Percentiles rank a stretch among this genome's conserved stretches.
Evolutionary conservation across 2,797 vertebrate species (phyloP).

Genomic region (Tolypeutes matacus): DNA sequence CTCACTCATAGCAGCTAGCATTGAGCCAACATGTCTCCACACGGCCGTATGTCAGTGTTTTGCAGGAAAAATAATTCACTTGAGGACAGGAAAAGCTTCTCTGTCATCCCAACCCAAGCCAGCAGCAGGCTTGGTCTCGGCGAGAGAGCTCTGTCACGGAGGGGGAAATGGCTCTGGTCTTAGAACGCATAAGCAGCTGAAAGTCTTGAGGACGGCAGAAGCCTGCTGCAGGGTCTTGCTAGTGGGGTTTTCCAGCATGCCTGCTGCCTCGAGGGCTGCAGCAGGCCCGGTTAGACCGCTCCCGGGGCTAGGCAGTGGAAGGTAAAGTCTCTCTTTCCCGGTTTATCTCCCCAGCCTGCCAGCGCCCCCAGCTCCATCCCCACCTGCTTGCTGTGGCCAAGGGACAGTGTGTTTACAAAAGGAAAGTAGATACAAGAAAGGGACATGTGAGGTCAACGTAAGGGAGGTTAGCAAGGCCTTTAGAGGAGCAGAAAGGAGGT

Average conservation of each 20-base stretch:
- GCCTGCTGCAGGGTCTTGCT: background rate
- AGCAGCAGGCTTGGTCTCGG: background rate
- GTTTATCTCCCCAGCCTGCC: background rate
- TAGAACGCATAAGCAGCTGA: background rate
- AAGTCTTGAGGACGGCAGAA: background rate
- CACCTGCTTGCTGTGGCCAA: background rate
- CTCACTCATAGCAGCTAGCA: accelerated
- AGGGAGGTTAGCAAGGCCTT: background rate
- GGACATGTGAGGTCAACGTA: background rate
- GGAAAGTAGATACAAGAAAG: background rate
- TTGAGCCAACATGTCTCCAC: too few relatives aligned
- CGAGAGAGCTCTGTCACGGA: background rate
- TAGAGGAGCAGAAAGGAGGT: background rate
- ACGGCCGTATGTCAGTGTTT: background rate
- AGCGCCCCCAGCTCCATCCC: background rate
- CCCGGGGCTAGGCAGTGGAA: background rate
- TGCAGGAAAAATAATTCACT: background rate
- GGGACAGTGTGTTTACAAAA: background rate
- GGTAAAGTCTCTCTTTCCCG: background rate
- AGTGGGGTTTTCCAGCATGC: background rate
- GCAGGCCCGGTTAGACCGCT: background rate
- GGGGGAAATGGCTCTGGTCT: background rate
- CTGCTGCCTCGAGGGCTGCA: background rate
- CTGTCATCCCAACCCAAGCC: background rate
- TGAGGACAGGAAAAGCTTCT: background rate